These are phyloP conservation scores for Heteromurus nitidus DNA, from an alignment of 2,888 invertebrate genomes.

Conservation along the genomic window DNA sequence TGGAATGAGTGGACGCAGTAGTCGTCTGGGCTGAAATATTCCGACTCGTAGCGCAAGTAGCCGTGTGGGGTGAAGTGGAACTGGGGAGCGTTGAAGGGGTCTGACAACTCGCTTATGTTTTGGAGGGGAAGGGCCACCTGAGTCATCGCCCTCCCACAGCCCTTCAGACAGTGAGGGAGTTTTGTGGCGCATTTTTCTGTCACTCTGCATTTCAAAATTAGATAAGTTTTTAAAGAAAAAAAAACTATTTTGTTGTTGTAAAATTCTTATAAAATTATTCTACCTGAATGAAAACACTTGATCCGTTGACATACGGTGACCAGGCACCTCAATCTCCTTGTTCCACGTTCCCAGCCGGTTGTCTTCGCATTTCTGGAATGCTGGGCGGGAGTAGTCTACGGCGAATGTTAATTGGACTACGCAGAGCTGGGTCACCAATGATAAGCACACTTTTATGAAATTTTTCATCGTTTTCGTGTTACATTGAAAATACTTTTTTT, in stretches of 20 bases:
- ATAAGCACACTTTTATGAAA: no score
- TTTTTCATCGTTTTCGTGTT: no score
- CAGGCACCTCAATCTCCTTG: neutral
- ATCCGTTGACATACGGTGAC: neutral
- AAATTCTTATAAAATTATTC: neutral
- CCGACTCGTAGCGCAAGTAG: slow-evolving; percentile 2
- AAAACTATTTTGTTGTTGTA: neutral
- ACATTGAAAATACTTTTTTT: no score
- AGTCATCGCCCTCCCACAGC: slow-evolving; percentile 6
- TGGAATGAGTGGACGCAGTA: slow-evolving; percentile 11
- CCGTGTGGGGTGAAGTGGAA: slow-evolving; percentile 45
- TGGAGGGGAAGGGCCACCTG: neutral
- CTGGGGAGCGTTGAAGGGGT: neutral
- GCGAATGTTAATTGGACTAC: no score
- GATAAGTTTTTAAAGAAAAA: neutral
- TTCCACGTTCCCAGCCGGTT: neutral
- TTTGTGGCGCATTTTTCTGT: slow-evolving; percentile 43
- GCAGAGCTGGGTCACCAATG: no score
- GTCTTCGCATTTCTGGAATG: slow-evolving; percentile 22
- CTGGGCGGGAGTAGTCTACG: slow-evolving; percentile 13
- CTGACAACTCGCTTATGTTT: neutral
- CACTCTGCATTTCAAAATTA: neutral
- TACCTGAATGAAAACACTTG: slow-evolving; percentile 7
- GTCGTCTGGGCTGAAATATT: slow-evolving; percentile 48
- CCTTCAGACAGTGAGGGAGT: slow-evolving; percentile 38